A percentile compares a stretch with the other conserved stretches of the same genome.
These are phyloP conservation scores for Podarcis raffonei DNA, from an alignment of 2,113 vertebrate genomes.

Conservation along the genomic window DNA sequence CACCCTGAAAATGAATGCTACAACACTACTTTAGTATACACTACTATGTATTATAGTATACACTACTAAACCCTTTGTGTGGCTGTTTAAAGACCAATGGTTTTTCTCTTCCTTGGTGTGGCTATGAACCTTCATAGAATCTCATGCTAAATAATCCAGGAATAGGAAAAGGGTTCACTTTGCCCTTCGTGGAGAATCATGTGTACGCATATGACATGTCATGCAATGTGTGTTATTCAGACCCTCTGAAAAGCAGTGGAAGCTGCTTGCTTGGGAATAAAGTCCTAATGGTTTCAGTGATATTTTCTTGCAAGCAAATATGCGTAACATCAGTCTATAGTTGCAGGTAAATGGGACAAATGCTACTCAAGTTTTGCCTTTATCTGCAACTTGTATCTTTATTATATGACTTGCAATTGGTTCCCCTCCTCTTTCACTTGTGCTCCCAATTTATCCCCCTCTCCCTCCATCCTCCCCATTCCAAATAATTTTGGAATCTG, in stretches of 20 bases:
- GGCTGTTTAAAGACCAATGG: too few species aligned
- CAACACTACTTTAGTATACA: too few species aligned
- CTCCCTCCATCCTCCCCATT: background rate
- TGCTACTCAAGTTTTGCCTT: background rate
- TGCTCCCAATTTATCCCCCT: background rate
- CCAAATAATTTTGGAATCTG: slow-evolving; percentile 36
- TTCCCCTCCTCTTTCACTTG: background rate
- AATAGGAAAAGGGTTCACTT: background rate
- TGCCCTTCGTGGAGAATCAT: background rate
- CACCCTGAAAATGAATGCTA: background rate
- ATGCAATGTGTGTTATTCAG: background rate
- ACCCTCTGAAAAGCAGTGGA: background rate
- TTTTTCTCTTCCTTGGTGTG: background rate
- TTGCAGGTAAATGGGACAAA: background rate
- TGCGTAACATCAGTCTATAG: background rate
- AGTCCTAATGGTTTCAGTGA: background rate
- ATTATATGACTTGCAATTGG: background rate
- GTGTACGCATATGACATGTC: background rate
- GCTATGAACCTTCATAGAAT: background rate
- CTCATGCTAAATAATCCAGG: background rate
- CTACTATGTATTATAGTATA: too few species aligned
- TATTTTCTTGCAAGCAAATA: background rate
- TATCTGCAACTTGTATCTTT: background rate
- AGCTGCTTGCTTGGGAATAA: background rate
- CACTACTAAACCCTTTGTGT: too few species aligned